Base-by-base conservation (phyloP, 2,888 invertebrate genomes). In the Cataglyphis cursor region DNA sequence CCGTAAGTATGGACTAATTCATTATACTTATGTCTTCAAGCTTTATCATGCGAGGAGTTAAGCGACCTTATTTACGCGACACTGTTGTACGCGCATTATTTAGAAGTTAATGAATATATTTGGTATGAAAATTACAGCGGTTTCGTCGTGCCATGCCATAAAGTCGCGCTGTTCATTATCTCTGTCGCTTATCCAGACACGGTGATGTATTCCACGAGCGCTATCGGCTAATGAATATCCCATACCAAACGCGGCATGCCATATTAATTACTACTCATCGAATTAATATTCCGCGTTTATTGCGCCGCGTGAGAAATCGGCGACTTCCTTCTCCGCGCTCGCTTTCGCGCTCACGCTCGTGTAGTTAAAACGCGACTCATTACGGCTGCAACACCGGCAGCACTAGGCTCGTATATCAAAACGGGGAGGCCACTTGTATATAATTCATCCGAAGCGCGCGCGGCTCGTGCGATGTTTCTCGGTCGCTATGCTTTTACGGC, bases 241-340 rank as follows among this genome's bases (percentile, higher is more conserved):
- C 83, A 81, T 82, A 78, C 82, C 83, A 83, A 87, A 65, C 38
- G 41, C 44, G n/a, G 41, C 41, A 59, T 61, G 21, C 66, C 10
- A 59, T 81, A 82, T 83, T 88, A 88, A 88, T 88, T 88, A 88
- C 82, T 74, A 76, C 73, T 80, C 89, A 70, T 89, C 85, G 85
- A 86, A 89, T 89, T 89, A 89, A 89, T 87, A 83, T 83, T 80
- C 44, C 35, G 80, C 68, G 83, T 86, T 87, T 89, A 84, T 82
- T 70, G 21, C 74, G 44, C 57, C 59, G 84, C 57, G 38, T 44
- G 84, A 85, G 88, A 84, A 89, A 89, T 85, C 87, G 85, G 64
- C 66, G 44, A 72, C 28, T 64, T 82, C 31, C 68, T 84, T 85
- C 85, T 64, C 59, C 64, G 44, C 44, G 38, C 18, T 48, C 4